These are phyloP conservation scores for Cosmia trapezina DNA, from an alignment of 2,888 invertebrate genomes.

Conservation along the genomic window DNA sequence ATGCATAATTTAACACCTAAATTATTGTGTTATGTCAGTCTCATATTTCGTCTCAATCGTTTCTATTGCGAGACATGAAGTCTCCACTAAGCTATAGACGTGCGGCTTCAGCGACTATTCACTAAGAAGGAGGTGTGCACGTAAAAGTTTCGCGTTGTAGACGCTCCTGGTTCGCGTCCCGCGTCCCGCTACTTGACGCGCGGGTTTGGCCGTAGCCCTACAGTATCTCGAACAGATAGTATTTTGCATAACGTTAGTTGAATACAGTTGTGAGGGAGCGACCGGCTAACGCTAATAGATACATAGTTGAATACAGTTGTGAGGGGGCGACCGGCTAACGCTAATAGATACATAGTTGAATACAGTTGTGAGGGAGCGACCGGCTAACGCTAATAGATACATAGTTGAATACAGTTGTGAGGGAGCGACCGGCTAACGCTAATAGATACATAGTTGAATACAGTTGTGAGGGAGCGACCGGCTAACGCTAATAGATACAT, in stretches of 20 bases:
- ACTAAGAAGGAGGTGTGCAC: too few species aligned
- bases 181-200: too few species aligned
- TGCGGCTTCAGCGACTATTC: too few species aligned
- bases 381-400: background rate
- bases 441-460: background rate
- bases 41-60: too few species aligned
- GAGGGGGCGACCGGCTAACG: background rate
- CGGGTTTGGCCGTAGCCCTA: too few species aligned
- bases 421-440: background rate
- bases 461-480: background rate
- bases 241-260: background rate
- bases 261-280: background rate
- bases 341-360: background rate
- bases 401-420: slow-evolving; percentile 5
- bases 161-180: too few species aligned
- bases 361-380: background rate
- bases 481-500: background rate
- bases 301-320: slow-evolving; percentile 11
- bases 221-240: background rate
- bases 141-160: too few species aligned
- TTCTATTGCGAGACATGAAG: too few species aligned
- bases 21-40: too few species aligned
- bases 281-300: background rate
- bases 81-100: too few species aligned
- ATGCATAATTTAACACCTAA: too few species aligned